These are phyloP conservation scores for Uromys caudimaculatus DNA, from an alignment of 2,797 vertebrate genomes.

Conservation along the genomic window DNA sequence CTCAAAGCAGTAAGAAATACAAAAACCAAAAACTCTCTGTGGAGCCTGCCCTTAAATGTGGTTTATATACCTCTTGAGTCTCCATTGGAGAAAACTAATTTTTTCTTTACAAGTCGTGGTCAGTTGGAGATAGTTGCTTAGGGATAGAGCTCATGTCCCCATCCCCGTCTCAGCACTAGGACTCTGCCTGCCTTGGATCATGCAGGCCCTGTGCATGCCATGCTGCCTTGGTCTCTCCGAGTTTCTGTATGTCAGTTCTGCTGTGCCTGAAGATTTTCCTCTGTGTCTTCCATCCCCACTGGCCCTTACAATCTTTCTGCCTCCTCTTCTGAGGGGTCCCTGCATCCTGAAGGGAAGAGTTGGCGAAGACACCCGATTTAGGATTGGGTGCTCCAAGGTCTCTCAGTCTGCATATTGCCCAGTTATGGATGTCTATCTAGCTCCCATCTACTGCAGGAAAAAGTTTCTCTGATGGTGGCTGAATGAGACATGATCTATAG, in stretches of 20 bases:
- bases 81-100: not conserved
- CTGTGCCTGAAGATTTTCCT: not conserved
- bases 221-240: not conserved
- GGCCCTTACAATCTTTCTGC: not conserved
- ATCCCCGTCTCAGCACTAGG: not conserved
- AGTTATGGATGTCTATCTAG: not conserved
- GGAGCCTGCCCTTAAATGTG: not conserved
- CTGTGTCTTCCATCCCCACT: not conserved
- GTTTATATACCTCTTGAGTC: not conserved
- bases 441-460: not conserved
- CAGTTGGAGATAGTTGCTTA: not conserved
- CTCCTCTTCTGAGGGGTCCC: not conserved
- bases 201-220: not conserved
- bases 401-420: not conserved
- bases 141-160: not conserved
- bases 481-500: not conserved
- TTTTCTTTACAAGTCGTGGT: not conserved
- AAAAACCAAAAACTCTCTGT: not conserved
- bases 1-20: not conserved
- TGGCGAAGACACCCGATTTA: not conserved
- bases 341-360: not conserved
- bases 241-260: not conserved
- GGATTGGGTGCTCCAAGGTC: not conserved
- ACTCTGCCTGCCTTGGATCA: not conserved
- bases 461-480: not conserved